Base-by-base conservation (phyloP, 2,888 invertebrate species). In the Oxyteleia sp. region DNA sequence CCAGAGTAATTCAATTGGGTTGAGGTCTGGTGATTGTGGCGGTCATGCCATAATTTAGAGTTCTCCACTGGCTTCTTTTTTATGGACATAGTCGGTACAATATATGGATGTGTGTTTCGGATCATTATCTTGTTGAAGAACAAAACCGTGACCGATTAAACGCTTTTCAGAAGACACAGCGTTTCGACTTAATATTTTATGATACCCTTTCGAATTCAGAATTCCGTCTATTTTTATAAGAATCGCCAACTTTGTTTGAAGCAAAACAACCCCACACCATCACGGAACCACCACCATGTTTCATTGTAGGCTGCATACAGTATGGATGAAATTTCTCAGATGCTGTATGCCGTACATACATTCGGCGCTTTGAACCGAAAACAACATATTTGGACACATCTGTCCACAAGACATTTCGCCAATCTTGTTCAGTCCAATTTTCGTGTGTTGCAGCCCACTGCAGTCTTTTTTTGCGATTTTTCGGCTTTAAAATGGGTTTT, bases 251-350 rank as follows among this genome's bases (percentile, higher is more conserved):
- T 45, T 18, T 64, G n/a, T 51, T 23, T 1, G 51, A 49, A 4
- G 41, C 72, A 72, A 84, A 84, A 74, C 85, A 79, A 8, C 80
- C 78, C 84, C 80, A 84, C 8, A 84, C 71, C 68, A 81, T 61
- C 11, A 84, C 55, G 15, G 63, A 76, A 18, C 84, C 82, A 23
- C 83, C 84, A 43, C 84, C 84, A 51, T 84, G 82, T 29, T 61
- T 61, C 29, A 26, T 16, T 2, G 61, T 61, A 15, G 61, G 61
- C 29, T 45, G 11, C 8, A 61, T 29, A 29, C 61, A 61, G 10
- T 61, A 23, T 41, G 59, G 59, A 8, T 59, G 63, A 29, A 63
- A 43, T 10, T 47, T 63, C 26, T 63, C 26, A 16, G 41, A 43
- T 11, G 45, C 13, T 26, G 20, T 43, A 29, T 41, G 43, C 29